A percentile compares a stretch with the other conserved stretches of the same genome.
Evolutionary conservation across 2,797 vertebrate genomes (phyloP).

Genomic region (Trachops cirrhosus): DNA sequence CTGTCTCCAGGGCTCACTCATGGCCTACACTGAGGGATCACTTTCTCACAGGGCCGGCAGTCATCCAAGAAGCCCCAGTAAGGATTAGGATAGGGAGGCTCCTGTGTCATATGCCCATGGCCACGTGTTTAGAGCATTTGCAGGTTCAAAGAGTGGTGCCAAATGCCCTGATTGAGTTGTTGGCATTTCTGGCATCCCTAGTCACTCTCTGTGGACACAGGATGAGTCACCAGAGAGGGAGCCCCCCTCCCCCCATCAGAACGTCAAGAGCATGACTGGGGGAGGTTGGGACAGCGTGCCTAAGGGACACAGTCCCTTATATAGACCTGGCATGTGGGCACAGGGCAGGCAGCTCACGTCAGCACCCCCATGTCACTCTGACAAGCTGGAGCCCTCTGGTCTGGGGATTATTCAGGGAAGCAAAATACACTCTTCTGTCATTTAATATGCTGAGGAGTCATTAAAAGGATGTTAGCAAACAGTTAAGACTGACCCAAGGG

Average conservation of each 20-base stretch:
- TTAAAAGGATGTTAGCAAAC: conserved; percentile 20
- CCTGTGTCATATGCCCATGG: background rate
- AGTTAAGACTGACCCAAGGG: conserved; percentile 21
- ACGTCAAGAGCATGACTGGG: background rate
- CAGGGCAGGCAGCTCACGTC: background rate
- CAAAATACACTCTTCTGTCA: conserved; percentile 32
- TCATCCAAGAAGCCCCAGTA: background rate
- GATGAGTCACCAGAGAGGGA: background rate
- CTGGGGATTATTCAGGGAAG: conserved; percentile 51
- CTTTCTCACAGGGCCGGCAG: background rate
- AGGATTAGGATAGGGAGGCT: background rate
- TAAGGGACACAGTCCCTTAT: background rate
- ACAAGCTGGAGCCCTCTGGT: conserved; percentile 40
- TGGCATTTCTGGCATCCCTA: background rate
- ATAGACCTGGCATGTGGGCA: background rate
- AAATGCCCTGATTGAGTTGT: background rate
- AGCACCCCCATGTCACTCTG: conserved; percentile 12
- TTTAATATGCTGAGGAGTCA: background rate
- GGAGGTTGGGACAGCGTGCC: background rate
- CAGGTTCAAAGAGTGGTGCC: background rate
- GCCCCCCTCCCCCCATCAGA: background rate
- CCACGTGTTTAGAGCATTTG: background rate
- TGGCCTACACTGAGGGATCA: background rate
- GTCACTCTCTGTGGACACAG: background rate
- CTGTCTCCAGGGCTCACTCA: rapidly evolving